Evolutionary conservation across 92 coral and sea anemone species (phyloP), one percentile per base, ranked within the genome.

Genomic region (Plumapathes pennacea): DNA sequence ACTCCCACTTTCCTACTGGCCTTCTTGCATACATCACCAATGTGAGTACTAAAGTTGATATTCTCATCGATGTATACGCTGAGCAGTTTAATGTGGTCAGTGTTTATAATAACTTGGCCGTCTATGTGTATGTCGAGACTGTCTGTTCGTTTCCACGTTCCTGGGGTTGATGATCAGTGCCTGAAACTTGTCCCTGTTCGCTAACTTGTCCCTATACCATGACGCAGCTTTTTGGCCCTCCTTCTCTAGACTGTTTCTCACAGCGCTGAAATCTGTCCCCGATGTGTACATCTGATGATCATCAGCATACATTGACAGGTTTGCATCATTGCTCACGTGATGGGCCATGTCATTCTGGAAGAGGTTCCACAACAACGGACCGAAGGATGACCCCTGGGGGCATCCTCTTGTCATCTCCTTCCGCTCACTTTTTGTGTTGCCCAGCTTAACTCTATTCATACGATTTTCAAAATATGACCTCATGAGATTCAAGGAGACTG

Each of bases 351-450:
- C n/a, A 13, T 49, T 49, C 56, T 49, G 56, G 56, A 18, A 49
- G 25, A 49, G 5, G 3, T 31, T 38, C 30, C 41, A 60, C 4
- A 60, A 9, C 11, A 42, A 18, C 4, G n/a, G 25, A 40, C 51
- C 68, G 38, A 60, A 60, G 1, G 68, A 25, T 32, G 38, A 60
- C 29, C 55, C 68, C 32, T 60, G 68, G 3, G 68, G 55, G 39
- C 56, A 49, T 21, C 56, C 56, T 21, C 27, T 18, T 21, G 18
- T 25, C 56, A 49, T 25, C 25, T 17, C 5, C n/a, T 5, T 21
- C 56, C 56, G 25, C 10, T 43, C 55, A 26, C 68, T 60, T 11
- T 38, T 43, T 1, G 25, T 15, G 3, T 60, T 54, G 13, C 67
- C 22, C 38, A 42, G 37, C 25, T 58, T 39, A 36, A 46, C 39